These are phyloP conservation scores for Catostylus mosaicus DNA, from an alignment of 30 jellyfish, hydroid and myxozoan genomes.

Conservation along the genomic window DNA sequence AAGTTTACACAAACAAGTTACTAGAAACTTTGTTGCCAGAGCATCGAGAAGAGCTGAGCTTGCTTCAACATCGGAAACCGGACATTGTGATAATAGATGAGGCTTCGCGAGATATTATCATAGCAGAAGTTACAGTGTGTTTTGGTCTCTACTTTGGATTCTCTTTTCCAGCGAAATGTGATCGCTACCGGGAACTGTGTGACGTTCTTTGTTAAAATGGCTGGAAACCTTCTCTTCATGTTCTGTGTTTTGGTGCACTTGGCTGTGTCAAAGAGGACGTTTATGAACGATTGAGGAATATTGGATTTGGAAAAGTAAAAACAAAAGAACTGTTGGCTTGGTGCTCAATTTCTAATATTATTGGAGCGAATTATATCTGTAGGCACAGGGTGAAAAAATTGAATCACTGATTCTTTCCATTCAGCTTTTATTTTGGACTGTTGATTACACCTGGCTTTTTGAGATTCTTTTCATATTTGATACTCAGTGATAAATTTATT, in stretches of 20 bases:
- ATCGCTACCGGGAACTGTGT: constrained; percentile 35
- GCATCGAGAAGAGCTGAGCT: background rate
- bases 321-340: background rate
- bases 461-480: too few relatives aligned
- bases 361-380: background rate
- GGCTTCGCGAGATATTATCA: background rate
- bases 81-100: background rate
- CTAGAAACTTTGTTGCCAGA: background rate
- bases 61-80: background rate
- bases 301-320: too few relatives aligned
- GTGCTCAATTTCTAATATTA: background rate
- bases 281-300: background rate
- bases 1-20: background rate
- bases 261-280: background rate
- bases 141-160: constrained; percentile 26
- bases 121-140: constrained; percentile 32
- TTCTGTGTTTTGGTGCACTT: background rate
- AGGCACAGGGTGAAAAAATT: background rate
- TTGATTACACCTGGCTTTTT: too few relatives aligned
- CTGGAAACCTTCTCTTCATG: background rate
- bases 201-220: background rate
- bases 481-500: too few relatives aligned
- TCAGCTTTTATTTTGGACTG: too few relatives aligned
- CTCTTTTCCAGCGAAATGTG: constrained; percentile 14
- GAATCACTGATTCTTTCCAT: too few relatives aligned